phyloP scores from a whole-genome alignment of 2,888 invertebrate genomes.

The Notocelia uddmanniana region DNA sequence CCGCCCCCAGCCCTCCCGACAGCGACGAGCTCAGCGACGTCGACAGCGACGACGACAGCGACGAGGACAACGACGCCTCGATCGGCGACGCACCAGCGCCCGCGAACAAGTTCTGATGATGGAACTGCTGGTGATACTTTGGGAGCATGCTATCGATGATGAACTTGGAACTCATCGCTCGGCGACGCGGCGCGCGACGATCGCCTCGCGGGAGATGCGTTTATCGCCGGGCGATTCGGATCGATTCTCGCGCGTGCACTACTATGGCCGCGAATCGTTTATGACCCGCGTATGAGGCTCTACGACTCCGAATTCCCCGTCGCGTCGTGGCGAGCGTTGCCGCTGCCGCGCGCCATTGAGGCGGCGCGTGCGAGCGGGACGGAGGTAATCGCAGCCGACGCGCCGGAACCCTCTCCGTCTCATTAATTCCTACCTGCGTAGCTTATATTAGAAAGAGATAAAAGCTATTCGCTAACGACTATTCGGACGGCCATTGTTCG shows the following conservation, averaged over 20 bases:
- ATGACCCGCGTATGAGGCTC: conserved; percentile 94
- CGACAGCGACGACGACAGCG: conserved; percentile 86
- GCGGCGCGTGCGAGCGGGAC: conserved; percentile 77
- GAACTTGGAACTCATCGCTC: conserved; percentile 98
- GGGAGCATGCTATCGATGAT: conserved; percentile 99
- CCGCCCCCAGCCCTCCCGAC: conserved; percentile 87
- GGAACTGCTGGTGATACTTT: conserved; percentile 94
- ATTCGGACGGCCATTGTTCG: conserved; percentile 84
- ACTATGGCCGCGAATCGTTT: conserved; percentile 92
- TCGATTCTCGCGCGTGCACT: conserved; percentile 87
- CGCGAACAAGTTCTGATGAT: conserved; percentile 87
- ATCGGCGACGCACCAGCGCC: conserved; percentile 90
- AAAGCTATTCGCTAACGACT: conserved; percentile 85
- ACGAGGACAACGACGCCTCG: conserved; percentile 88
- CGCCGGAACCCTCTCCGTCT: conserved; percentile 82
- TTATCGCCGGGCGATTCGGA: conserved; percentile 85
- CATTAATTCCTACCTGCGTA: conserved; percentile 85
- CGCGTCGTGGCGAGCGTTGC: conserved; percentile 86
- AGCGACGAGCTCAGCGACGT: conserved; percentile 86
- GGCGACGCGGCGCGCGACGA: conserved; percentile 85
- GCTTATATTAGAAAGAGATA: conserved; percentile 86
- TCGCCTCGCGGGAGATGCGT: conserved; percentile 85
- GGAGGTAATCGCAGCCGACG: conserved; percentile 64
- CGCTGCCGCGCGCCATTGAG: conserved; percentile 83
- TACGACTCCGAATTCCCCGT: conserved; percentile 94